Evolutionary conservation across 2,888 invertebrate species (phyloP), one percentile per base, ranked within the genome.

Genomic region (Trissolcus brochymenae): DNA sequence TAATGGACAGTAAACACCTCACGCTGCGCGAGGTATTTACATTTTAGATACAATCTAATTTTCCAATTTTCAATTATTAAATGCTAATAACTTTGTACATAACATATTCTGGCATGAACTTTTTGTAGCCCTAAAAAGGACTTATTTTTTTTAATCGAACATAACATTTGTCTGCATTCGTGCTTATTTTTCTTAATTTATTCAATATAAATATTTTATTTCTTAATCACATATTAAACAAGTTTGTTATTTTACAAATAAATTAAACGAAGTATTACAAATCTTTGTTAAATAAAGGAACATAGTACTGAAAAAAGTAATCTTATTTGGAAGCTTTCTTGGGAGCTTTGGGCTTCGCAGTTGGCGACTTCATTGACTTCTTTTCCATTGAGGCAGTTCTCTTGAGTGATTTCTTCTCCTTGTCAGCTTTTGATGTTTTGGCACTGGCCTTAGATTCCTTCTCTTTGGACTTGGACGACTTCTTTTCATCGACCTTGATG

Each of bases 171-270:
- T n/a, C n/a, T n/a, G n/a, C n/a, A n/a, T n/a, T n/a, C n/a, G n/a
- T n/a, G n/a, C n/a, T n/a, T n/a, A n/a, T n/a, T n/a, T n/a, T n/a
- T n/a, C n/a, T n/a, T n/a, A n/a, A n/a, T n/a, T n/a, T n/a, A n/a
- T n/a, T 46, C n/a, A n/a, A 14, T n/a, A 46, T n/a, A 46, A 46
- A 46, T 14, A 46, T 16, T 46, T n/a, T 6, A 46, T 46, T 46
- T 21, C n/a, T 46, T 2, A 46, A 3, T n/a, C n/a, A 4, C 46
- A 46, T 16, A 46, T n/a, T n/a, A 46, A 46, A 14, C 46, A n/a
- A 46, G 2, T 14, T 11, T 46, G 3, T 46, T 46, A 46, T n/a
- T 3, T 16, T 46, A 46, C 46, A 46, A 46, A 46, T 46, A 46
- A 46, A 46, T 46, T 6, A 6, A 14, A 14, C n/a, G n/a, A n/a